A percentile compares a stretch with the other conserved stretches of the same genome.
phyloP scores from a whole-genome alignment of 2,888 invertebrate species.

The Melikaiella ostensackeni region DNA sequence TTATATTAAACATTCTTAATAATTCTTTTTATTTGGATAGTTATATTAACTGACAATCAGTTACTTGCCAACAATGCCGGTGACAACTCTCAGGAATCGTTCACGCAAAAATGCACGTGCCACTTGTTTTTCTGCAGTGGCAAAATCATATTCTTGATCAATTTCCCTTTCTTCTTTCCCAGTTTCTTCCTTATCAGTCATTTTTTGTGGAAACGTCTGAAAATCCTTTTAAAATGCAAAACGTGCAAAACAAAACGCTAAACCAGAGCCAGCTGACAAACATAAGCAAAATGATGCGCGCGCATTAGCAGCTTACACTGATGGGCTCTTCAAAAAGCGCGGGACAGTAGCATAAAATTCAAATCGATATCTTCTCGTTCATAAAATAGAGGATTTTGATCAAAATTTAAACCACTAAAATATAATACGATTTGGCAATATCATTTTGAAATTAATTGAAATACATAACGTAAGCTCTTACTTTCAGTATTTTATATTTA shows the following conservation, averaged over 20 bases:
- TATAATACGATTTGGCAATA: neutral
- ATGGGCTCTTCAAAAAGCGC: neutral
- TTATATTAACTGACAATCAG: neutral
- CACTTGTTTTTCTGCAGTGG: conserved; percentile 71
- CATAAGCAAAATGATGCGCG: neutral
- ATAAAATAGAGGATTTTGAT: neutral
- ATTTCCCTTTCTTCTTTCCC: conserved; percentile 44
- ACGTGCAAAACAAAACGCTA: neutral
- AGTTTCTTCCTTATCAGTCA: conserved; percentile 53
- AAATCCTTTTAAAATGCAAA: neutral
- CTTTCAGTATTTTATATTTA: neutral
- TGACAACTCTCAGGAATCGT: conserved; percentile 75
- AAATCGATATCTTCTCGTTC: neutral
- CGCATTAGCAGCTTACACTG: rapidly evolving
- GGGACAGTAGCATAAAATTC: neutral
- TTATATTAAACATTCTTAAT: neutral
- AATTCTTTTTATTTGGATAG: neutral
- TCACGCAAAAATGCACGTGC: conserved; percentile 76
- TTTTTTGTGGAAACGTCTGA: conserved; percentile 23
- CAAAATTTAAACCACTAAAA: neutral
- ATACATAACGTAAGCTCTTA: neutral
- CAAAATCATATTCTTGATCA: conserved; percentile 59
- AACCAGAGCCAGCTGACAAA: neutral
- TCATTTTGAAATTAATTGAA: neutral
- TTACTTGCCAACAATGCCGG: conserved; percentile 74